Base-by-base conservation (phyloP, 2,888 invertebrate species). In the Diaprepes abbreviatus region DNA sequence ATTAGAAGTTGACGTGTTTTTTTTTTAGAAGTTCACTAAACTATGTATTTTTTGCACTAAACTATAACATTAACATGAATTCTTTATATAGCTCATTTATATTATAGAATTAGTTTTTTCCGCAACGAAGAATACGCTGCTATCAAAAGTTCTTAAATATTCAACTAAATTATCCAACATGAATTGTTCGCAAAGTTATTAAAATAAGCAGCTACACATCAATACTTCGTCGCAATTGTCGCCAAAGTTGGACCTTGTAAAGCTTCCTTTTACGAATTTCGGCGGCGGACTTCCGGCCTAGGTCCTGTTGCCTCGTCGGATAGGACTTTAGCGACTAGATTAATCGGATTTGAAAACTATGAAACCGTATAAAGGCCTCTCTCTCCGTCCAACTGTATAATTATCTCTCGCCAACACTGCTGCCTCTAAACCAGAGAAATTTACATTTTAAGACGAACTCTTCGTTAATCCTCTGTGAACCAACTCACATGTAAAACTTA, bases 311-410 rank as follows among this genome's bases (percentile, higher is more conserved):
- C 66, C 70, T 50, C 55, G 55, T 55, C 62, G 54, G 45, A 17
- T 31, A 24, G 62, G 57, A 62, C 63, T 58, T 57, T 68, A 50
- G 62, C 62, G 71, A 60, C 79, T 78, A 78, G 81, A 83, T 83
- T 82, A 83, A 83, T 83, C 82, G 81, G 82, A 83, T 83, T 83
- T 80, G 81, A 77, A 66, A 83, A 81, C 81, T 83, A 82, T 79
- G 83, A 82, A 81, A 81, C 83, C 83, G 81, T 83, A 80, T 81
- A 83, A 82, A 83, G 81, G 67, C 62, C 36, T 17, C 59, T 45
- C 55, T 48, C 54, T 67, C 74, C 81, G 80, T 80, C 78, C 79
- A 77, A 79, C 81, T 81, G 82, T 79, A 82, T 83, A 82, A 83
- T 83, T 82, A 82, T 81, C 80, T 80, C 78, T 79, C 75, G 78